phyloP scores from a whole-genome alignment of 2,888 invertebrate genomes.

The Drosophila bunnanda region DNA sequence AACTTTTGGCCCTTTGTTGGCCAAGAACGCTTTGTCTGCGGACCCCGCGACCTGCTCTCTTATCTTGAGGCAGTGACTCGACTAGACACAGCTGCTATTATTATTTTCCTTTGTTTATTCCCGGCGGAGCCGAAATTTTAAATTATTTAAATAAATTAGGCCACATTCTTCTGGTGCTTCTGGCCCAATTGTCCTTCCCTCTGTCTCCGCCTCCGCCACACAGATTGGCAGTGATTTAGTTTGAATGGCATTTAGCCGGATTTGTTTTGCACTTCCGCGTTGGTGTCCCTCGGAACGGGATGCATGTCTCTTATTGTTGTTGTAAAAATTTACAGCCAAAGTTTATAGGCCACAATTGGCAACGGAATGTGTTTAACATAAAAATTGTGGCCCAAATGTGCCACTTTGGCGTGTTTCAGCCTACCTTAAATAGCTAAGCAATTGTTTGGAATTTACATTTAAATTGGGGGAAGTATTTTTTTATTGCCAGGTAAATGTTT shows the following conservation, averaged over 20 bases:
- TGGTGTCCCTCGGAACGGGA: slow-evolving; percentile 16
- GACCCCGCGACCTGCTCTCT: slow-evolving; percentile 42
- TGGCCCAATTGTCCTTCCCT: background rate
- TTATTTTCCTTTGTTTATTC: slow-evolving; percentile 44
- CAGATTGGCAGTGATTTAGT: slow-evolving; percentile 74
- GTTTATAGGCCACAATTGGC: slow-evolving; percentile 71
- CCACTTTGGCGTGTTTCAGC: background rate
- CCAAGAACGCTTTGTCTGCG: slow-evolving; percentile 62
- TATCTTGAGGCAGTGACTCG: slow-evolving; percentile 63
- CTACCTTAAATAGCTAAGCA: slow-evolving; percentile 31
- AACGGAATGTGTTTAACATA: slow-evolving; percentile 32
- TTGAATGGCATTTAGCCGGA: slow-evolving; percentile 68
- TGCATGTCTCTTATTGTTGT: slow-evolving; percentile 64
- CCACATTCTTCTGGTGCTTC: slow-evolving; percentile 44
- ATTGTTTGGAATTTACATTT: slow-evolving; percentile 37
- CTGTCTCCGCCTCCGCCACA: slow-evolving; percentile 21
- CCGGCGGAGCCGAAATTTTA: slow-evolving; percentile 42
- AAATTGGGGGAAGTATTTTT: slow-evolving; percentile 10
- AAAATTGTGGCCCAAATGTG: slow-evolving; percentile 25
- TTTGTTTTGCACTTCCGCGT: slow-evolving; percentile 32
- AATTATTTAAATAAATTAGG: slow-evolving; percentile 80
- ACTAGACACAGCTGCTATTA: slow-evolving; percentile 76
- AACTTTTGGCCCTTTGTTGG: slow-evolving; percentile 76
- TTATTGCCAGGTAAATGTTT: slow-evolving; percentile 8
- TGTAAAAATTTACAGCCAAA: slow-evolving; percentile 71